Evolutionary conservation across 2,113 vertebrate genomes (phyloP), one percentile per base, ranked within the genome.

Genomic region (Pteronura brasiliensis): DNA sequence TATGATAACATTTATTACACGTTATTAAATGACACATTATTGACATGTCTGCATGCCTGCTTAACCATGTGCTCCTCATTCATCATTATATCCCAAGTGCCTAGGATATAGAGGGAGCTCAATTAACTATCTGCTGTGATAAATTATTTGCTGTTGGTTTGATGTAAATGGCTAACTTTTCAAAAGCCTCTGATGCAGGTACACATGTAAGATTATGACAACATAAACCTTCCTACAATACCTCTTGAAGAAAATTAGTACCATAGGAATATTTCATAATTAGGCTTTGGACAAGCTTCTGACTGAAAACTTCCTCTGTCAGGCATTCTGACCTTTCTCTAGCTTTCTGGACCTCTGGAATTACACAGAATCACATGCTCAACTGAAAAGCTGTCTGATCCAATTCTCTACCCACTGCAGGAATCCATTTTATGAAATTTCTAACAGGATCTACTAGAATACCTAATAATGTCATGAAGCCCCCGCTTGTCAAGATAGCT

Each of bases 231-330:
- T 90, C 23, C 86, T 95, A 11, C 52, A 69, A 71, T 71, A 23
- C 77, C 63, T 59, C 52, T 65, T 91, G 76, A 82, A 91, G 34
- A 94, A 89, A 87, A 90, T 82, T 84, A 88, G 25, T 65, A 90
- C 44, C 55, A 57, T 4, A 97, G 29, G 39, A 84, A 72, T 59
- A 94, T 79, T 55, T 88, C 36, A 12, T 65, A 88, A 97, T 89
- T 89, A 88, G 21, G 57, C 14, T 93, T 86, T 91, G 65, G 8
- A 44, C 65, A 67, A 91, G 67, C 36, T 65, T 67, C 74, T 72
- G 29, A 71, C 25, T 85, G 15, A 21, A 63, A 61, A 94, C 55
- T 88, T 71, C 39, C 23, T 96, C 65, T 29, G 39, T 55, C 20
- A 88, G 63, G 88, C 47, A 80, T 59, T 84, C 72, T 67, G 34